Percentiles rank a stretch among this genome's conserved stretches.
phyloP scores from a whole-genome alignment of 2,113 vertebrate genomes.

The Cottus gobio region DNA sequence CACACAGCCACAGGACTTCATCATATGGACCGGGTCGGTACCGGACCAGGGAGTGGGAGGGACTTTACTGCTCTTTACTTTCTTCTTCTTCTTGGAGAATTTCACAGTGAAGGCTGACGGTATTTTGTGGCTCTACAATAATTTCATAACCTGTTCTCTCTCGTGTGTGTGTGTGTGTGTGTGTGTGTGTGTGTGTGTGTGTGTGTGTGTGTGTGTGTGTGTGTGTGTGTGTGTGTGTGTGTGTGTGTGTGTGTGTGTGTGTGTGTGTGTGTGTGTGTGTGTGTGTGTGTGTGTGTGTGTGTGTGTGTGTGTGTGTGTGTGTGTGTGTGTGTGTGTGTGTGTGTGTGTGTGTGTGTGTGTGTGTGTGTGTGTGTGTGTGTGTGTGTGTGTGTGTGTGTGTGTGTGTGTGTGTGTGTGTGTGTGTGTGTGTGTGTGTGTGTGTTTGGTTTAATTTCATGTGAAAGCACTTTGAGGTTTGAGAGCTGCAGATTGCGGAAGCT shows the following conservation, averaged over 20 bases:
- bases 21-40: constrained; percentile 98
- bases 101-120: too few species aligned
- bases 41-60: too few species aligned
- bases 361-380: neutral
- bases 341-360: neutral
- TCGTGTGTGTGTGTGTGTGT: neutral
- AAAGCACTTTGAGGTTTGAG: neutral
- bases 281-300: neutral
- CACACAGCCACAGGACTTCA: constrained; percentile 87
- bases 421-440: neutral
- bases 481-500: neutral
- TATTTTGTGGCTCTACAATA: neutral
- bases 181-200: neutral
- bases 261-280: neutral
- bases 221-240: neutral
- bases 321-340: neutral
- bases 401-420: neutral
- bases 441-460: neutral
- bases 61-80: neutral
- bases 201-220: neutral
- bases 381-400: neutral
- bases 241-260: neutral
- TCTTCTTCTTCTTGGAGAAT: neutral
- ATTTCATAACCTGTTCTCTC: constrained; percentile 39
- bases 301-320: neutral